Evolutionary conservation across 2,113 vertebrate species (phyloP), one percentile per base, ranked within the genome.

Genomic region (Sula dactylatra): DNA sequence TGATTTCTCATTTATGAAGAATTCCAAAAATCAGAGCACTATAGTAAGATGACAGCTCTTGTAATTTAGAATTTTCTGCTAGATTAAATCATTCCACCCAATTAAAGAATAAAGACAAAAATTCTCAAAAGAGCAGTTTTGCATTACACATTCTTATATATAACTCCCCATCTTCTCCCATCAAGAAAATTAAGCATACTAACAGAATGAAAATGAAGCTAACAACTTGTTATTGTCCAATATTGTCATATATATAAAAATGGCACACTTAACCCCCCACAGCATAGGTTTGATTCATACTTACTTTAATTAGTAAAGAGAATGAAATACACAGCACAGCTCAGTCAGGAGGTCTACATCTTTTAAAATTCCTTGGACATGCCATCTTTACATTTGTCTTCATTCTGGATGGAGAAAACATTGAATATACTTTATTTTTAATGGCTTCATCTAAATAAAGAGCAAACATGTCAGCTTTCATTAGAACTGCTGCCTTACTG

Each of bases 341-440:
- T 98, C 98, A 98, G 47, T 98, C 98, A 93, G 98, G 98, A 96
- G 98, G 98, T 97, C 98, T 98, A 97, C 98, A 98, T 78, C 98
- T 98, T 98, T 98, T 98, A 98, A 98, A 98, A 93, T 98, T 98
- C 96, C 98, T 98, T 97, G 97, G 98, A 98, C 97, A 98, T 97
- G 98, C 98, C 98, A 98, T 98, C 95, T 98, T 98, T 90, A 98
- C 97, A 97, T 98, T 96, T 95, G 96, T 98, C 98, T 98, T 98
- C 98, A 98, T 98, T 97, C 98, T 98, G 70, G 31, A 73, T 83
- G 61, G 59, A 98, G 45, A 97, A 98, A 97, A 78, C 12, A 97
- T 31, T 93, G 27, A 67, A 47, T 92, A 85, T 49, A 49, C 19
- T 93, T 97, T 73, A 95, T 71, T 93, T 93, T 64, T 44, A 83